These are phyloP conservation scores for Eristalis intricaria DNA, from an alignment of 2,888 invertebrate species.

Conservation along the genomic window DNA sequence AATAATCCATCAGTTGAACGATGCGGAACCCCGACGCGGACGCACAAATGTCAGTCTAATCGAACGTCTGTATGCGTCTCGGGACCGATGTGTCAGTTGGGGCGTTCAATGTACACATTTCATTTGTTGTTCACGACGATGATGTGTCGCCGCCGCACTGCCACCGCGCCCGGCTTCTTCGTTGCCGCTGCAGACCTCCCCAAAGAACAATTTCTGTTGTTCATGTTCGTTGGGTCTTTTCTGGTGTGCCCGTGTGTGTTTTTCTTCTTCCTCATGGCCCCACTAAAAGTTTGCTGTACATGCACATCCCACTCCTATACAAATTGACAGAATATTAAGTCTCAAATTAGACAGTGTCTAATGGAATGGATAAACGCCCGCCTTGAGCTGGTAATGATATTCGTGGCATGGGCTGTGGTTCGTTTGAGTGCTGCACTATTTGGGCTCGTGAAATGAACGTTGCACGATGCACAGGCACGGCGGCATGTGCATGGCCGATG, in stretches of 20 bases:
- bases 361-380: conserved; percentile 67
- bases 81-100: conserved; percentile 5
- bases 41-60: conserved; percentile 42
- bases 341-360: conserved; percentile 58
- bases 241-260: not conserved
- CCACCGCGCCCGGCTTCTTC: not conserved
- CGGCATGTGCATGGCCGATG: conserved; percentile 35
- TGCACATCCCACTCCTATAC: conserved; percentile 49
- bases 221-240: conserved; percentile 1
- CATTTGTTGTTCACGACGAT: conserved; percentile 16
- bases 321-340: conserved; percentile 69
- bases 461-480: conserved; percentile 57
- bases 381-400: conserved; percentile 56
- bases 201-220: conserved; percentile 48
- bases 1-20: conserved; percentile 55
- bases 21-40: conserved; percentile 34
- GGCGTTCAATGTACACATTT: not conserved
- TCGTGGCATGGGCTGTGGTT: conserved; percentile 40
- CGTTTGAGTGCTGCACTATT: conserved; percentile 37
- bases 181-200: conserved; percentile 46
- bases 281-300: conserved; percentile 32
- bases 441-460: conserved; percentile 33
- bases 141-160: conserved; percentile 4
- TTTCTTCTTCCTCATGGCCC: not conserved
- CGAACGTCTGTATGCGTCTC: conserved; percentile 21